Base-by-base conservation (phyloP, 2,797 vertebrate genomes). In the Myripristis jacobus region DNA sequence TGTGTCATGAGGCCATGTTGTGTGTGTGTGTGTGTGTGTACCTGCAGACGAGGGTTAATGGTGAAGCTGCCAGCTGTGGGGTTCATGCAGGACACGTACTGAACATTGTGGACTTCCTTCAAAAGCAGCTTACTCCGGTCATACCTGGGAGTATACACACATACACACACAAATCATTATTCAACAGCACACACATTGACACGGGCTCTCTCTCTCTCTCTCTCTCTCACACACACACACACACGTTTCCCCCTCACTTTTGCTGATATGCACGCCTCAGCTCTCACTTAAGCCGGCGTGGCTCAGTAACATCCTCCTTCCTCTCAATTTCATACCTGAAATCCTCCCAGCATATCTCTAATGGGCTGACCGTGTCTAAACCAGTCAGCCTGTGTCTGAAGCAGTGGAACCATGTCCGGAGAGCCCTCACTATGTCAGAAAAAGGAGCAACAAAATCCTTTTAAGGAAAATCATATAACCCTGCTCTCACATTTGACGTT, bases 51-150 rank as follows among this genome's bases (percentile, higher is more conserved):
- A 25, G 97, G 96, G 92, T 98, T 99, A 87, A 99, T 96, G 88
- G 96, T 98, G 90, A 99, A 99, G 88, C 96, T 99, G 71, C 97
- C 97, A 0, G 95, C 92, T 0, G 96, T 96, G 1, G 97, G 97
- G 87, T 98, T 99, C 97, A 99, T 99, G 87, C 98, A 99, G 38
- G 96, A 94, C 86, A 99, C 92, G 0, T 97, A 99, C 73, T 99
- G 98, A 69, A 97, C 94, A 0, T 92, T 96, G 80, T 87, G 94
- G 90, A 99, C 92, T 92, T 99, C 96, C 90, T 97, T 99, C 85
- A 98, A 88, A 2, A 94, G 91, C 84, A 98, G 92, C 87, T 95
- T 98, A 91, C 85, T 95, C 76, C 96, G 94, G 88, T 99, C 97
- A 6, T 99, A 99, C 98, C 98, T 99, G 80, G 36, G 57, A 82